Evolutionary conservation across 35 echinoderm and acorn worm species (phyloP).

Genomic region (Lytechinus variegatus): DNA sequence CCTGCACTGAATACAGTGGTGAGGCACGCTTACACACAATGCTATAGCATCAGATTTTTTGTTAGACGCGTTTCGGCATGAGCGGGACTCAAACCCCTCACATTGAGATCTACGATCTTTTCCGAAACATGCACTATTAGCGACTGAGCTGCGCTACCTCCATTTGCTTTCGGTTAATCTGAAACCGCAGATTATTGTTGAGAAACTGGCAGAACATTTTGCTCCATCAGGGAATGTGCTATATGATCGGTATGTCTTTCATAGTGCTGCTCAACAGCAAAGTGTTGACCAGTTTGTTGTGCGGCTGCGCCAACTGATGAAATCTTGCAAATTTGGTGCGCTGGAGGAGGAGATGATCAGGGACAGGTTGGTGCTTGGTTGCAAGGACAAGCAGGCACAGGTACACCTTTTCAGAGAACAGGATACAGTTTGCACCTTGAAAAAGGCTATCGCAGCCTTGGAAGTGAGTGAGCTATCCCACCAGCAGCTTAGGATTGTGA

Average conservation of each 20-base stretch:
- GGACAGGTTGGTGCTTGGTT: conserved; percentile 73
- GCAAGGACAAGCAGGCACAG: conserved; percentile 48
- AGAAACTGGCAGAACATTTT: conserved; percentile 53
- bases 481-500: conserved; percentile 44
- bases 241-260: conserved; percentile 63
- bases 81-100: no score
- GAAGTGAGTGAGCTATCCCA: conserved; percentile 52
- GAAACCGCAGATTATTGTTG: conserved; percentile 1
- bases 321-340: conserved; percentile 55
- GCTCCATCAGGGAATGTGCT: conserved; percentile 49
- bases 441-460: conserved; percentile 42
- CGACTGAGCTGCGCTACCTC: no score
- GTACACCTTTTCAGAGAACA: conserved; percentile 57
- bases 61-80: no score
- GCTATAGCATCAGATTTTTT: no score
- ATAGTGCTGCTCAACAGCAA: conserved; percentile 42
- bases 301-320: no score
- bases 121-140: no score
- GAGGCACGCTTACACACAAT: no score
- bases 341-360: conserved; percentile 59
- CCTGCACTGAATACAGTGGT: no score
- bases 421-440: conserved; percentile 40
- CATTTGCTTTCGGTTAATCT: no score
- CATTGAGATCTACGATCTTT: no score
- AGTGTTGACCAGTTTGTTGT: conserved; percentile 72